Percentiles rank a stretch among this genome's conserved stretches.
These are phyloP conservation scores for Aporophyla nigra DNA, from an alignment of 2,888 invertebrate species.

Conservation along the genomic window DNA sequence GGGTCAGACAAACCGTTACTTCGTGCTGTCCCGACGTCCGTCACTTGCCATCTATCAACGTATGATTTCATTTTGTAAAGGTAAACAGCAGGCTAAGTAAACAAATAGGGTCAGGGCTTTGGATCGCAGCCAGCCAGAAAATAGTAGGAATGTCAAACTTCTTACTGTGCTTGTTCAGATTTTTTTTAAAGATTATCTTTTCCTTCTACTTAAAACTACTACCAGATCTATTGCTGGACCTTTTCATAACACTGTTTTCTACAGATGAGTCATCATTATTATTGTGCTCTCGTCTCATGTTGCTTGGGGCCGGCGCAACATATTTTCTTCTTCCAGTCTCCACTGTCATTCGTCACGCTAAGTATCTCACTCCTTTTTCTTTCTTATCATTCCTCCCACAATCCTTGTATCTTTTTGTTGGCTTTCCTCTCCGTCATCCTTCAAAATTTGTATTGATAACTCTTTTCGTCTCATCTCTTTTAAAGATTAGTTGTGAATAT, in stretches of 20 bases:
- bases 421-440: neutral
- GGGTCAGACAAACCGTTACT: constrained; percentile 49
- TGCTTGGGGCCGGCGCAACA: neutral
- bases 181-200: neutral
- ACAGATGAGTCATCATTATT: neutral
- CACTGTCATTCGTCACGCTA: neutral
- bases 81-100: constrained; percentile 67
- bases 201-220: neutral
- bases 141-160: constrained; percentile 34
- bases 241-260: neutral
- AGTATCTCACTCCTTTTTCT: neutral
- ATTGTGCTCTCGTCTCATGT: neutral
- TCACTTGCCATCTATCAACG: constrained; percentile 64
- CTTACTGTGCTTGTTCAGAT: constrained; percentile 9
- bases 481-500: neutral
- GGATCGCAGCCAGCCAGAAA: constrained; percentile 67
- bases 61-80: constrained; percentile 57
- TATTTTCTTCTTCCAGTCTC: neutral
- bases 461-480: neutral
- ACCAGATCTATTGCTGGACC: neutral
- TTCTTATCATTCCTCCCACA: neutral
- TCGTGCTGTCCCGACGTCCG: constrained; percentile 48
- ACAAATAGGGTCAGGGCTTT: constrained; percentile 61
- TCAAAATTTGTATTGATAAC: neutral
- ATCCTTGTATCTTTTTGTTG: neutral